These are phyloP conservation scores for Sicus ferrugineus DNA, from an alignment of 2,888 invertebrate genomes.

Conservation along the genomic window DNA sequence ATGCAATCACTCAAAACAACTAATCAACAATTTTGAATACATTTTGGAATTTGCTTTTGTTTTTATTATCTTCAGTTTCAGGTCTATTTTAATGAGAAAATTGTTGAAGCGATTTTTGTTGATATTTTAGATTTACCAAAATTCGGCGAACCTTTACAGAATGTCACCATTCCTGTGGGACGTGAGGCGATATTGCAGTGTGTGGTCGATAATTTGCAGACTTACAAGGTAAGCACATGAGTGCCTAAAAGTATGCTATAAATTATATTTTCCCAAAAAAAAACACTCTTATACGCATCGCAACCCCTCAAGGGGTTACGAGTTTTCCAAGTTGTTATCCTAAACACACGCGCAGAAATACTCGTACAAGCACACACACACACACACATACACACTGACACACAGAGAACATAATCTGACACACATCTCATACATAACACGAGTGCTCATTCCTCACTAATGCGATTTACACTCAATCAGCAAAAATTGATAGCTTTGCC, in stretches of 20 bases:
- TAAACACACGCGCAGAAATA: not conserved
- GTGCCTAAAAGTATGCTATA: not conserved
- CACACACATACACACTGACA: not conserved
- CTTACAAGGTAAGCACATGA: constrained; percentile 69
- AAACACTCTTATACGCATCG: not conserved
- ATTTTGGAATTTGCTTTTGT: too few species aligned
- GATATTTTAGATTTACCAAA: constrained; percentile 69
- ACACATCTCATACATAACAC: not conserved
- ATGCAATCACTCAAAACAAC: too few species aligned
- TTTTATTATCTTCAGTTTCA: too few species aligned
- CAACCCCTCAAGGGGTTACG: not conserved
- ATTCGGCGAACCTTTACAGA: constrained; percentile 72
- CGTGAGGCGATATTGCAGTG: constrained; percentile 74
- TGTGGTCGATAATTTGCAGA: constrained; percentile 73
- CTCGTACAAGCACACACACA: not conserved
- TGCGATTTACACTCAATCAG: constrained; percentile 54
- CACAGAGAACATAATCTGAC: not conserved
- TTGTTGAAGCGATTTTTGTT: constrained; percentile 7
- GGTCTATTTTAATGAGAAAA: too few species aligned
- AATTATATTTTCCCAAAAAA: not conserved
- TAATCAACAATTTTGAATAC: too few species aligned
- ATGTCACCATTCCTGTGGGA: constrained; percentile 74
- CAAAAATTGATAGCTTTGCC: constrained; percentile 44
- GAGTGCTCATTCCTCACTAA: constrained; percentile 40
- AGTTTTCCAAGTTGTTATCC: not conserved